A percentile compares a stretch with the other conserved stretches of the same genome.
phyloP scores from a whole-genome alignment of 2,113 vertebrate genomes.

The Sapayoa aenigma region DNA sequence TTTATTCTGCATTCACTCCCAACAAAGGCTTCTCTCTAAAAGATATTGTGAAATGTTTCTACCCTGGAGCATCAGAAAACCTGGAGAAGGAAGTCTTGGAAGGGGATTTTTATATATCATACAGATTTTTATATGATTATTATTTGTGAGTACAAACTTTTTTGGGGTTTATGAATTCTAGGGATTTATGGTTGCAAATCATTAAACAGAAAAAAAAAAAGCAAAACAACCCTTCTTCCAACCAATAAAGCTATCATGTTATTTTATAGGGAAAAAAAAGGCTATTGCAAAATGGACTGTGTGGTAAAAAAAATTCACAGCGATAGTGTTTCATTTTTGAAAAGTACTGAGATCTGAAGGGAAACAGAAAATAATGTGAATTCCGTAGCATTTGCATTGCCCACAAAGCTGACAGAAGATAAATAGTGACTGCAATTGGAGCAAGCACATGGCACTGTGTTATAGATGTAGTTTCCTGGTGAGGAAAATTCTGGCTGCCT shows the following conservation, averaged over 20 bases:
- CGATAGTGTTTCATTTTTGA: background rate
- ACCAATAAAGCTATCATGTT: background rate
- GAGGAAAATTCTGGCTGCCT: background rate
- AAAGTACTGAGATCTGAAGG: background rate
- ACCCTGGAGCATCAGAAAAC: background rate
- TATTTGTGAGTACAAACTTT: background rate
- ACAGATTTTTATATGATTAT: background rate
- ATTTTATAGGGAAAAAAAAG: background rate
- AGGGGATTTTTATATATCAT: background rate
- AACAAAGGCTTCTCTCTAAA: background rate
- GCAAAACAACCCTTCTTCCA: background rate
- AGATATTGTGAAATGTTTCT: background rate
- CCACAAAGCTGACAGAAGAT: background rate
- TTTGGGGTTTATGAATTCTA: background rate
- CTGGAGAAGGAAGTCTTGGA: background rate
- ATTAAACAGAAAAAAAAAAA: background rate
- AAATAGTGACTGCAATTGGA: background rate
- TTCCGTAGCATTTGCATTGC: background rate
- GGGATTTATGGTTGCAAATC: background rate
- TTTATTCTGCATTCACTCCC: slow-evolving; percentile 14
- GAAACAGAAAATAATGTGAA: background rate
- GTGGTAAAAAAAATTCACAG: background rate
- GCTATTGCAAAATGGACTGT: background rate
- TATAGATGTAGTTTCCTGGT: background rate
- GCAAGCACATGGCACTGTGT: background rate